Base-by-base conservation (phyloP, 2,888 invertebrate species). In the Sinotaia quadrata region DNA sequence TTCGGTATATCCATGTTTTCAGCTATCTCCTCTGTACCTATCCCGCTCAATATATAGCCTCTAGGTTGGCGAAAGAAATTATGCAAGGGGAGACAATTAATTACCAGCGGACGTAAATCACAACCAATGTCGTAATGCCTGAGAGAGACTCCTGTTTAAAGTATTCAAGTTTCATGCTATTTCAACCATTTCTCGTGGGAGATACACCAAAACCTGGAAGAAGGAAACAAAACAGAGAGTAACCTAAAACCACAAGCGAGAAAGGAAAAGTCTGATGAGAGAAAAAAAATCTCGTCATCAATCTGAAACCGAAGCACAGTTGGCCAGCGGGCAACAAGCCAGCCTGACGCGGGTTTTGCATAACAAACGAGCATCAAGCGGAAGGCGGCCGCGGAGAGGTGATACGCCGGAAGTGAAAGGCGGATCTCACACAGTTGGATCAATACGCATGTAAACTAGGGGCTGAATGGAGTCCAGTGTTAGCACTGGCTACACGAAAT, bases 341-440 rank as follows among this genome's bases (percentile, higher is more conserved):
- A 18, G n/a, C 37, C 21, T 54, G 24, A 27, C 63, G 10, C 33
- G 27, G 27, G 34, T 24, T 61, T 61, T 41, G 49, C 61, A 49
- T 61, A 61, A 61, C 47, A 49, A 61, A 59, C 44, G 47, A 59
- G 31, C 44, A 31, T 37, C 33, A 33, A 51, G 37, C 63, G 63
- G 54, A 31, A 54, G 37, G 63, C 56, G 63, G 44, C 37, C n/a
- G 56, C n/a, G 8, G 63, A 33, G 56, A 52, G 41, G 63, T 56
- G 63, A 63, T 56, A 36, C 10, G 56, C 54, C 63, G 63, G 63
- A 63, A 63, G 56, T 41, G 63, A 44, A 41, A 37, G 56, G 63
- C 44, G 63, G 56, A 44, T 54, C 54, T 51, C 61, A 41, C 34
- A 3, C 63, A 15, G 15, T 27, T 29, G 21, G 51, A 63, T 63